Percentiles rank a stretch among this genome's conserved stretches.
These are phyloP conservation scores for Holocentrus rufus DNA, from an alignment of 2,797 vertebrate species.

Conservation along the genomic window DNA sequence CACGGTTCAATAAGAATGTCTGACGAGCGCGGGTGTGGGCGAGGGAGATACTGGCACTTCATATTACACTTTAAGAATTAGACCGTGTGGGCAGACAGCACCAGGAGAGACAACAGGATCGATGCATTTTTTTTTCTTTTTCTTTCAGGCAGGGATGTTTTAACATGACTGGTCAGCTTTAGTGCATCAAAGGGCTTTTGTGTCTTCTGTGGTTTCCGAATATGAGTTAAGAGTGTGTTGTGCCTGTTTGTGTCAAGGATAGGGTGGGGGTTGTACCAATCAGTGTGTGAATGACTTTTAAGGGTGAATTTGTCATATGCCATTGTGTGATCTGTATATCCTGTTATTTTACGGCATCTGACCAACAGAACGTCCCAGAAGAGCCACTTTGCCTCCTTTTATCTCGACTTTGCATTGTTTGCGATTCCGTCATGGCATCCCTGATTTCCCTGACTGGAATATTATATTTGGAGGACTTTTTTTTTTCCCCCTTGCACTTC, in stretches of 20 bases:
- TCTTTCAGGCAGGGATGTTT: not conserved
- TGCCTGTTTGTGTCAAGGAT: not conserved
- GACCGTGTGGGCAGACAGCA: conserved; percentile 33
- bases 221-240: conserved; percentile 8
- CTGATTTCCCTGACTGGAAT: not conserved
- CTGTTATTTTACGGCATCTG: conserved; percentile 5
- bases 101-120: conserved; percentile 11
- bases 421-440: not conserved
- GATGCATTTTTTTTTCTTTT: too few species aligned
- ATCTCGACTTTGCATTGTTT: not conserved
- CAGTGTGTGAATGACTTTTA: not conserved
- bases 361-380: not conserved
- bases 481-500: not conserved
- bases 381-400: not conserved
- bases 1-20: conserved; percentile 42
- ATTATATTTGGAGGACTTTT: not conserved
- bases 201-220: conserved; percentile 1
- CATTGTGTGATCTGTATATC: not conserved
- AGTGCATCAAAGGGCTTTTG: not conserved
- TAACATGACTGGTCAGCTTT: conserved; percentile 4
- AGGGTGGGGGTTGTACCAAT: not conserved
- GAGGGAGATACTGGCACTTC: conserved; percentile 47
- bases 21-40: conserved; percentile 10
- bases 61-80: conserved; percentile 22
- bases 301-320: not conserved